phyloP scores from a whole-genome alignment of 1,140 invertebrate genomes.

The Ephestia elutella region DNA sequence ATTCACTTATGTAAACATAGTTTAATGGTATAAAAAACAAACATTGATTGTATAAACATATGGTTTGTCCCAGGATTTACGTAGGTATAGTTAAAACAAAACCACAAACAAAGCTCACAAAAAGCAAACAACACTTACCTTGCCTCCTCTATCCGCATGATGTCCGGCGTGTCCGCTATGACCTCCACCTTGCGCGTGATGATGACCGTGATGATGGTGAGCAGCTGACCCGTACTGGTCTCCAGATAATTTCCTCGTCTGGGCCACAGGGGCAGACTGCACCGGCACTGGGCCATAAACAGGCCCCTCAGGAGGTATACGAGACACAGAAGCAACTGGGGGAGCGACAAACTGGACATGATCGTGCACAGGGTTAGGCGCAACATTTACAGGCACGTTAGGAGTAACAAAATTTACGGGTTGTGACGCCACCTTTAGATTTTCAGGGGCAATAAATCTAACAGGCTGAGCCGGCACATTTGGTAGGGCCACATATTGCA shows the following conservation, averaged over 20 bases:
- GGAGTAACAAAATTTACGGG: slow-evolving; percentile 9
- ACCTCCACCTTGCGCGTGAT: slow-evolving; percentile 41
- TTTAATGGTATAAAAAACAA: too few relatives aligned
- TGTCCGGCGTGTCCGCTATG: slow-evolving; percentile 37
- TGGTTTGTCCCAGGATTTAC: too few relatives aligned
- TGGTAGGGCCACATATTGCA: not conserved
- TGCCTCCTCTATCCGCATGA: slow-evolving; percentile 35
- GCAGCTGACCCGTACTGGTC: slow-evolving; percentile 41
- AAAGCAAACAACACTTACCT: slow-evolving; percentile 31
- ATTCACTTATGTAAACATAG: too few relatives aligned
- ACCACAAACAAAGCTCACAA: not conserved
- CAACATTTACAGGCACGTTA: slow-evolving; percentile 4
- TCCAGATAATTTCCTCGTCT: slow-evolving; percentile 18
- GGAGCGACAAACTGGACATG: slow-evolving; percentile 29
- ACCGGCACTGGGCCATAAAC: slow-evolving; percentile 14
- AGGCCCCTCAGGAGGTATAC: slow-evolving; percentile 7
- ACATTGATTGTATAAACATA: too few relatives aligned
- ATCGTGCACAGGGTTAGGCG: slow-evolving; percentile 20
- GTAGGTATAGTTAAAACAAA: not conserved
- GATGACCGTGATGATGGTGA: slow-evolving; percentile 34
- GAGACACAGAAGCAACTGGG: slow-evolving; percentile 13
- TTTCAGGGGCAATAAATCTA: too few relatives aligned
- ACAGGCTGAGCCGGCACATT: slow-evolving; percentile 4
- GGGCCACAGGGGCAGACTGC: slow-evolving; percentile 11
- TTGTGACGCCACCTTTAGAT: not conserved